A percentile compares a stretch with the other conserved stretches of the same genome.
Conservation (phyloP, 37 sponge, comb jelly and placozoan species). For the Spongilla lacustris region DNA sequence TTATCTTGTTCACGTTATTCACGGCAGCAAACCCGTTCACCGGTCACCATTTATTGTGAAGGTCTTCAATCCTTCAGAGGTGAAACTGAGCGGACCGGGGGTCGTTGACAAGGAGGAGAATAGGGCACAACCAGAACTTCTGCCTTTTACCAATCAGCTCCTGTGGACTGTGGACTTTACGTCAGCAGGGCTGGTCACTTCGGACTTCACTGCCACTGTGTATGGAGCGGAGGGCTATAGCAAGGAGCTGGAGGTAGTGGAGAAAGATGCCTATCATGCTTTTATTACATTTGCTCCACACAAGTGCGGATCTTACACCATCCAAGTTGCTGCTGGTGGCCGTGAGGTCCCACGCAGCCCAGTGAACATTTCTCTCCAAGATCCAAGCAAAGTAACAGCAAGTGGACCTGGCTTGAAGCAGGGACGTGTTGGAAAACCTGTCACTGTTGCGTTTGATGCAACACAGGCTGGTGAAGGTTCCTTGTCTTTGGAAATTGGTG, state of each 20-base stretch:
- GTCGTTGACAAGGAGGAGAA: conserved; percentile 40
- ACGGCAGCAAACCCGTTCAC: conserved; percentile 66
- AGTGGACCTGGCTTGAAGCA: conserved; percentile 61
- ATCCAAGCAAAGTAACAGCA: conserved; percentile 66
- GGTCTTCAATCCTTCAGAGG: conserved; percentile 74
- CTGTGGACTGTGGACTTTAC: conserved; percentile 56
- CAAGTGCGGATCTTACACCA: conserved; percentile 59
- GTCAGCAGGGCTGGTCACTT: conserved; percentile 70
- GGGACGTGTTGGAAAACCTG: conserved; percentile 43
- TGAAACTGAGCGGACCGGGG: conserved; percentile 69
- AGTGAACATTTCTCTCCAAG: conserved; percentile 43
- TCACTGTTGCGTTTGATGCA: conserved; percentile 66
- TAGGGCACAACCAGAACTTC: conserved; percentile 28
- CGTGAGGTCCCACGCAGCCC: conserved; percentile 56
- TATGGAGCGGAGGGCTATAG: conserved; percentile 60
- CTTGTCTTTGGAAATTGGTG: conserved; percentile 53
- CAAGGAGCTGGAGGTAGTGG: conserved; percentile 34
- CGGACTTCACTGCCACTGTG: conserved; percentile 46
- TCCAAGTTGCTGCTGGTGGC: conserved; percentile 66
- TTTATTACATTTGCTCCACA: conserved; percentile 52
- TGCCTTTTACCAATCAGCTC: conserved; percentile 49
- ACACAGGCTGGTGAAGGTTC: conserved; percentile 84
- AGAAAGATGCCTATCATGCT: conserved; percentile 39
- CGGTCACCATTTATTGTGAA: conserved; percentile 74
- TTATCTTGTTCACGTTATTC: conserved; percentile 71